Percentiles rank a stretch among this genome's conserved stretches.
These are phyloP conservation scores for Cosmorhoe ocellata DNA, from an alignment of 2,888 invertebrate genomes.

Conservation along the genomic window DNA sequence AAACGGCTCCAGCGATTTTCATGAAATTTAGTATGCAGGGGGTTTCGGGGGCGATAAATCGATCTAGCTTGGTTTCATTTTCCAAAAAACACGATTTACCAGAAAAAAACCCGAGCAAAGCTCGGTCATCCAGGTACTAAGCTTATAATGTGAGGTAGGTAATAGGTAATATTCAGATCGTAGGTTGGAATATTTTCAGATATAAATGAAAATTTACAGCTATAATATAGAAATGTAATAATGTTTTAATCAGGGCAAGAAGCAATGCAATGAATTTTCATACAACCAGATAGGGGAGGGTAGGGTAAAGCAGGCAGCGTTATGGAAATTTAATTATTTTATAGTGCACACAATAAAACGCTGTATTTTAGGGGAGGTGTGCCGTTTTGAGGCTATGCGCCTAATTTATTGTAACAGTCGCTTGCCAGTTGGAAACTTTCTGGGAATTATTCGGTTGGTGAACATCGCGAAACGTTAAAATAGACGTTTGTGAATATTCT, in stretches of 20 bases:
- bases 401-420: slow-evolving; percentile 46
- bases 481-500: slow-evolving; percentile 8
- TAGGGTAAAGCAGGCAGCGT: slow-evolving; percentile 44
- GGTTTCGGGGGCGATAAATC: no score
- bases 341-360: slow-evolving; percentile 58
- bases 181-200: slow-evolving; percentile 1
- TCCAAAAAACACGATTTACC: no score
- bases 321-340: slow-evolving; percentile 71
- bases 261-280: slow-evolving; percentile 32
- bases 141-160: no score
- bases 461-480: slow-evolving; percentile 7
- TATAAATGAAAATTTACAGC: slow-evolving; percentile 12
- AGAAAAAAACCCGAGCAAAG: no score
- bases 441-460: slow-evolving; percentile 30
- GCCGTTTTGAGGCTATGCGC: slow-evolving; percentile 40
- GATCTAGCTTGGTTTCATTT: no score
- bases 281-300: slow-evolving; percentile 30
- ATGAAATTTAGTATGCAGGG: no score
- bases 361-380: slow-evolving; percentile 37
- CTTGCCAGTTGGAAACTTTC: slow-evolving; percentile 33
- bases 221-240: slow-evolving; percentile 22
- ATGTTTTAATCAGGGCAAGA: slow-evolving; percentile 27
- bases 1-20: no score
- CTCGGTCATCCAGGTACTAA: no score
- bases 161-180: background rate